Base-by-base conservation (phyloP, 2,797 vertebrate species). In the Loriculus beryllinus region DNA sequence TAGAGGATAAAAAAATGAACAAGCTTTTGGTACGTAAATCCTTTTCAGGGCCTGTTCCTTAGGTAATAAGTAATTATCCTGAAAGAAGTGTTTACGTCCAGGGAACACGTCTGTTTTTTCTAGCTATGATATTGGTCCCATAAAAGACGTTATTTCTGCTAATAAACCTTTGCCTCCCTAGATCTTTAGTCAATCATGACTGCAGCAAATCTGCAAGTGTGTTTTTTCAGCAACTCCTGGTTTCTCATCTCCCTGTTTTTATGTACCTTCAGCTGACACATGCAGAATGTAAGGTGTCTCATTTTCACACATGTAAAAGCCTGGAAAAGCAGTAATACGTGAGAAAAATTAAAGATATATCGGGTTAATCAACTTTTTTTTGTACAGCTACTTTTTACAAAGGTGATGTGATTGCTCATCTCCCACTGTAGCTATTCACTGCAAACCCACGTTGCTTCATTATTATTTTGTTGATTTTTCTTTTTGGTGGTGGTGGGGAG, bases 11-110 rank as follows among this genome's bases (percentile, higher is more conserved):
- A 81, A 63, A 78, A 78, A 52, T 21, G 5, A 42, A 21, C 6
- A 59, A 45, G 33, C 4, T 69, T 84, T 84, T 86, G 51, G 63
- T 19, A 37, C 31, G 45, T 74, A 91, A 89, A 64, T 85, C 25
- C 28, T 86, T 92, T 81, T 76, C 33, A 63, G 52, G 51, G 5
- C 20, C 22, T n/a, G 4, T 79, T 82, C 47, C 23, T 51, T 70
- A 63, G 20, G 39, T 67, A 83, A 20, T 78, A 54, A 52, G 12
- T 62, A 65, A 51, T 90, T 91, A 81, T 62, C 6, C 15, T 78
- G 45, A 26, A 57, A 62, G 29, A 84, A 86, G 7, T 49, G n/a
- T 68, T 71, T 75, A 9, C n/a, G 33, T 88, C 54, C 40, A 60
- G 37, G n/a, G 31, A 72, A 12, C 22, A 6, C 0, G 0, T 64